These are phyloP conservation scores for Peromyscus maniculatus DNA, from an alignment of 2,113 vertebrate genomes.

Conservation along the genomic window DNA sequence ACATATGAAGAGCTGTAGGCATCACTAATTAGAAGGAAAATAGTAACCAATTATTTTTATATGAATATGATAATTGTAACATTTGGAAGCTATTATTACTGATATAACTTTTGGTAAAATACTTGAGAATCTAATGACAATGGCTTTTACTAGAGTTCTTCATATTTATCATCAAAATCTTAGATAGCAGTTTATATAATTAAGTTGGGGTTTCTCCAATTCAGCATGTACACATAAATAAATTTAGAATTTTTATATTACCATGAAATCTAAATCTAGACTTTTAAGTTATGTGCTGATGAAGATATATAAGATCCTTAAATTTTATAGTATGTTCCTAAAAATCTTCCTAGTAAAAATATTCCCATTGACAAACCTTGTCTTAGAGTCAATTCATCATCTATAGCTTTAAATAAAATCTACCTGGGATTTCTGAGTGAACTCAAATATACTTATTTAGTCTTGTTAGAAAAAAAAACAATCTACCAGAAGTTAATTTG, in stretches of 20 bases:
- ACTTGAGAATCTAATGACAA: slow-evolving; percentile 41
- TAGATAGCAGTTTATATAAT: slow-evolving; percentile 11
- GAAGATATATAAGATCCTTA: neutral
- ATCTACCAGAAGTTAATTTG: slow-evolving; percentile 68
- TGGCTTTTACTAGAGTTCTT: slow-evolving; percentile 1
- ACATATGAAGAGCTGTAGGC: neutral
- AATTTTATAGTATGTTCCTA: neutral
- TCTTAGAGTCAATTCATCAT: neutral
- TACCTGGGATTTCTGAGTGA: slow-evolving; percentile 11
- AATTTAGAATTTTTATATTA: slow-evolving; percentile 32
- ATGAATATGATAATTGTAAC: neutral
- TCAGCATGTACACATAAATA: neutral
- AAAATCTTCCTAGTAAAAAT: neutral
- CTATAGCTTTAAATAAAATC: slow-evolving; percentile 35
- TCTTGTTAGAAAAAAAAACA: slow-evolving; percentile 71
- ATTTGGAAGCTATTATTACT: slow-evolving; percentile 35
- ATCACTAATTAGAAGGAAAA: slow-evolving; percentile 46
- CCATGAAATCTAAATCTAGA: neutral
- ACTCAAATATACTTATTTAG: slow-evolving; percentile 40
- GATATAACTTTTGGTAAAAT: slow-evolving; percentile 51
- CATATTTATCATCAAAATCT: slow-evolving; percentile 48
- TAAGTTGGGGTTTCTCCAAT: slow-evolving; percentile 37
- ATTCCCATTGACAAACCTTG: neutral
- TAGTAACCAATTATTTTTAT: slow-evolving; percentile 46
- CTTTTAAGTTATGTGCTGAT: slow-evolving; percentile 35